Conservation (phyloP, 2,797 vertebrate genomes). For the Peromyscus aztecus region DNA sequence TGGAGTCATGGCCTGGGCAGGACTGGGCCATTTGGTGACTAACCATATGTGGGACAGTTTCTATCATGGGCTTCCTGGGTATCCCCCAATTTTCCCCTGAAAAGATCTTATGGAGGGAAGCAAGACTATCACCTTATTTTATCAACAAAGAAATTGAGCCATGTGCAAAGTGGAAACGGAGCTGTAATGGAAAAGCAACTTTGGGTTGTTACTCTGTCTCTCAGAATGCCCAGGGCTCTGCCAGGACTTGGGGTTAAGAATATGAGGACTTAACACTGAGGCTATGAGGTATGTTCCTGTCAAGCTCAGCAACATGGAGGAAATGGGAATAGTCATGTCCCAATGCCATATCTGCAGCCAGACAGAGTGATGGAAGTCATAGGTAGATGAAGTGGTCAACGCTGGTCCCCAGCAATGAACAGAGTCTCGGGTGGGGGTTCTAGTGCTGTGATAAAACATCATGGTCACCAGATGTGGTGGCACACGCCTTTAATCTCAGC, state of each 20-base stretch:
- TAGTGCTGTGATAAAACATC: neutral
- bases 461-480: neutral
- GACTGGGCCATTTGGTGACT: neutral
- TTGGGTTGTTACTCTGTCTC: neutral
- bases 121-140: neutral
- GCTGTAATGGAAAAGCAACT: rapidly evolving
- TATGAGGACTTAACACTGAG: too few relatives aligned
- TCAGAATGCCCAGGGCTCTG: neutral
- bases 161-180: neutral
- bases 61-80: rapidly evolving
- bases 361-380: neutral
- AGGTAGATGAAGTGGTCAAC: neutral
- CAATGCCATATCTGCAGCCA: too few relatives aligned
- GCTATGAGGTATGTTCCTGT: neutral
- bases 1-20: neutral
- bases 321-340: too few relatives aligned
- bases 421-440: neutral
- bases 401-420: neutral
- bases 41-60: neutral
- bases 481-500: neutral
- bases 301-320: neutral
- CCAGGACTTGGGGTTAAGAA: too few relatives aligned
- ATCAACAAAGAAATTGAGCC: neutral
- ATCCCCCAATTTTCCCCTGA: neutral
- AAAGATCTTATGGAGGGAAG: rapidly evolving